These are phyloP conservation scores for Melozone crissalis DNA, from an alignment of 2,113 vertebrate species.

Conservation along the genomic window DNA sequence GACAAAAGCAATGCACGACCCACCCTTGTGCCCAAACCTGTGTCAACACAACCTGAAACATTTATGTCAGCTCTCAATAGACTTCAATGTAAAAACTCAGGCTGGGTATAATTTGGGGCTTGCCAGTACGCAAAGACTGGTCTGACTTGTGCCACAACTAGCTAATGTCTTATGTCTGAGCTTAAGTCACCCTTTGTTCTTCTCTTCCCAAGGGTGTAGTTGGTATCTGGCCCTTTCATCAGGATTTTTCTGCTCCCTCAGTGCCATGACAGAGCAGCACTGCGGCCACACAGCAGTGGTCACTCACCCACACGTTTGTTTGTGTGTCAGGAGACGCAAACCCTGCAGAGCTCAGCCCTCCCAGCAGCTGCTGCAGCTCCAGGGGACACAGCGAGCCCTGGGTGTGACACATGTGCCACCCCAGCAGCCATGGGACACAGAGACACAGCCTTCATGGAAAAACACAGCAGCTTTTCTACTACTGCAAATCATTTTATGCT, in stretches of 20 bases:
- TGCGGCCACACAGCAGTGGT: neutral
- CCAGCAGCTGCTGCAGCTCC: neutral
- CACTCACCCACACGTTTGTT: neutral
- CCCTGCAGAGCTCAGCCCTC: neutral
- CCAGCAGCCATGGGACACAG: neutral
- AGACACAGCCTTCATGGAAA: neutral
- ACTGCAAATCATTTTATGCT: neutral
- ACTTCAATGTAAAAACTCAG: neutral
- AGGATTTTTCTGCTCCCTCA: neutral
- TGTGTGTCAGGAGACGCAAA: neutral
- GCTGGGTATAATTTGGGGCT: neutral
- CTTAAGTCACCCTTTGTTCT: neutral
- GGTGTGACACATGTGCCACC: neutral
- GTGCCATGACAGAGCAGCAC: neutral
- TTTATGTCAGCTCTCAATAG: neutral
- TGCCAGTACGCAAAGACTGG: constrained; percentile 1
- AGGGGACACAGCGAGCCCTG: neutral
- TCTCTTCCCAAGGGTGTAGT: neutral
- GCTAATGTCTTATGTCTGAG: neutral
- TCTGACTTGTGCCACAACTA: constrained; percentile 33
- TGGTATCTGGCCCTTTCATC: neutral
- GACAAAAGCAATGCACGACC: neutral
- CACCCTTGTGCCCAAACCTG: neutral
- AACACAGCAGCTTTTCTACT: neutral
- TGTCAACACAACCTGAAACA: neutral